Base-by-base conservation (phyloP, 2,888 invertebrate genomes). In the Drosophila picticornis region DNA sequence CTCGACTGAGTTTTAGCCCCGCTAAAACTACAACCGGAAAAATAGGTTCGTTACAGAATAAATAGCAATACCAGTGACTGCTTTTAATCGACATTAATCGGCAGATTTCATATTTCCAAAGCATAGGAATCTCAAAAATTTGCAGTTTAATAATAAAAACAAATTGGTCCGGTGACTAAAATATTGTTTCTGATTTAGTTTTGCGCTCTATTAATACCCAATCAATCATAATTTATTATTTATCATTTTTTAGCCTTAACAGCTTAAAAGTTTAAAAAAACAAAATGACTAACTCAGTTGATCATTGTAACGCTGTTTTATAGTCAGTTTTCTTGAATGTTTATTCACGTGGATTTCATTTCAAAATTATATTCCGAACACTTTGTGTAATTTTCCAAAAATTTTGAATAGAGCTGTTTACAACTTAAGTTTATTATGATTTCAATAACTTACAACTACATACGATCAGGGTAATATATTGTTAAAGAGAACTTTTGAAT, bases 341-440 rank as follows among this genome's bases (percentile, higher is more conserved):
- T 75, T 52, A 62, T 65, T 71, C n/a, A 50, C 51, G 22, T 53
- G 29, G 10, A 48, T 55, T 57, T 55, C 40, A 62, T 50, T 75
- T 75, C 46, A 59, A 62, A 68, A 58, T 63, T 63, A 31, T 56
- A 64, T 52, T 75, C 59, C 51, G 63, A 65, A 71, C 72, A 77
- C 65, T 65, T 65, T 46, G n/a, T 56, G 65, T 55, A 61, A 38
- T 73, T 73, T 74, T 58, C 57, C 65, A 58, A 63, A 65, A 50
- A 31, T 62, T n/a, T 80, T 58, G 38, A 60, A 61, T 72, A 59
- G 79, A 83, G 65, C 82, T 87, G 90, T 64, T 85, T 85, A 75
- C 76, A 84, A 88, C 84, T 88, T 90, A 85, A 66, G 60, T 85
- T 77, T 86, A 88, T 85, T 88, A 88, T 69, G 89, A 72, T 83